Conservation (phyloP, 2,888 invertebrate species). For the Acleris cristana region DNA sequence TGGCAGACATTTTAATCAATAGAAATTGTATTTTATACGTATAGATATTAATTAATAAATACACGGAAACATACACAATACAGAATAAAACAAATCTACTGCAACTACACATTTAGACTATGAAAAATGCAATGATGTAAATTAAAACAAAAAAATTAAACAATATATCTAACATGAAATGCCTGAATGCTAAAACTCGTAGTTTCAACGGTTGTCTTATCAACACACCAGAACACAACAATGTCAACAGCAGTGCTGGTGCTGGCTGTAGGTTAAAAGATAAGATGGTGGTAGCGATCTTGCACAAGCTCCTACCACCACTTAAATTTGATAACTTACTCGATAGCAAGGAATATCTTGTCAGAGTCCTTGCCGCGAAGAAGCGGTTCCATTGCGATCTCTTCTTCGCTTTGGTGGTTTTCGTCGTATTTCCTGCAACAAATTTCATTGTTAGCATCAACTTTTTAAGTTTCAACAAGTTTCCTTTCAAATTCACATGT, state of each 20-base stretch:
- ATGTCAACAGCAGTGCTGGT: too few relatives aligned
- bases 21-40: too few relatives aligned
- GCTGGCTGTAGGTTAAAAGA: too few relatives aligned
- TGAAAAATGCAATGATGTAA: background rate
- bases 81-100: background rate
- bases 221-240: too few relatives aligned
- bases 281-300: too few relatives aligned
- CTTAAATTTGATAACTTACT: conserved; percentile 80
- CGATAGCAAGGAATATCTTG: conserved; percentile 86
- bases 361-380: conserved; percentile 86
- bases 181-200: too few relatives aligned
- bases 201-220: too few relatives aligned
- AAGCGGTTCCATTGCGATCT: conserved; percentile 90
- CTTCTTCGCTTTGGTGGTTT: conserved; percentile 84
- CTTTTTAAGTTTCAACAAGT: background rate
- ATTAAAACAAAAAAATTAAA: too few relatives aligned
- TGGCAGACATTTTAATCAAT: too few relatives aligned
- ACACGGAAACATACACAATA: background rate
- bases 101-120: background rate
- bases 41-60: background rate
- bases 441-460: background rate
- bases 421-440: conserved; percentile 66
- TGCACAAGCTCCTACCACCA: too few relatives aligned
- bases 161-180: too few relatives aligned
- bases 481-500: too few relatives aligned